Evolutionary conservation across 1,140 invertebrate species (phyloP).

Genomic region (Augochlora pura): DNA sequence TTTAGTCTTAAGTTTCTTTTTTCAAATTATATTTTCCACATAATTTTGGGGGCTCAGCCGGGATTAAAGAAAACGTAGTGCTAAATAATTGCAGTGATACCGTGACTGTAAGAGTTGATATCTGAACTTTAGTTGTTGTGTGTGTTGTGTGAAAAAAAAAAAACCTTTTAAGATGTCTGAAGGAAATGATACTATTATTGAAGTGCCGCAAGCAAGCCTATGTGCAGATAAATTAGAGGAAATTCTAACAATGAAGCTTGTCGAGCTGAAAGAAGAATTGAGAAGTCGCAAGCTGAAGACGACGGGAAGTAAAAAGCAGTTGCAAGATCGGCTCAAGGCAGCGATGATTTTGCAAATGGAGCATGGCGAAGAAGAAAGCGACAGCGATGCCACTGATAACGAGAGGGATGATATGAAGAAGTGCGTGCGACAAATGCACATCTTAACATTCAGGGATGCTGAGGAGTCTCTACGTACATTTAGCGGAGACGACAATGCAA

Average conservation of each 20-base stretch:
- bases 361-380: not conserved
- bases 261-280: not conserved
- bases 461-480: too few relatives aligned
- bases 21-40: too few relatives aligned
- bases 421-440: too few relatives aligned
- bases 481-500: too few relatives aligned
- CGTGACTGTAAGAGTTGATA: not conserved
- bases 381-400: not conserved
- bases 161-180: too few relatives aligned
- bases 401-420: not conserved
- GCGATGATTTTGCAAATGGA: not conserved
- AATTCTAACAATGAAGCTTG: not conserved
- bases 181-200: not conserved
- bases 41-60: constrained; percentile 12
- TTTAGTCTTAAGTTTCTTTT: too few relatives aligned
- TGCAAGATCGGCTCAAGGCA: not conserved
- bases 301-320: not conserved
- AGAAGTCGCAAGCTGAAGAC: not conserved
- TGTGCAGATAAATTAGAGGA: not conserved
- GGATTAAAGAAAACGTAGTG: not conserved
- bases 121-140: not conserved
- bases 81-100: not conserved
- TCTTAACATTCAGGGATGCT: too few relatives aligned
- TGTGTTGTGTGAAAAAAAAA: too few relatives aligned
- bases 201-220: not conserved